Evolutionary conservation across 2,797 vertebrate species (phyloP), one percentile per base, ranked within the genome.

Genomic region (Gallinago solitaria): DNA sequence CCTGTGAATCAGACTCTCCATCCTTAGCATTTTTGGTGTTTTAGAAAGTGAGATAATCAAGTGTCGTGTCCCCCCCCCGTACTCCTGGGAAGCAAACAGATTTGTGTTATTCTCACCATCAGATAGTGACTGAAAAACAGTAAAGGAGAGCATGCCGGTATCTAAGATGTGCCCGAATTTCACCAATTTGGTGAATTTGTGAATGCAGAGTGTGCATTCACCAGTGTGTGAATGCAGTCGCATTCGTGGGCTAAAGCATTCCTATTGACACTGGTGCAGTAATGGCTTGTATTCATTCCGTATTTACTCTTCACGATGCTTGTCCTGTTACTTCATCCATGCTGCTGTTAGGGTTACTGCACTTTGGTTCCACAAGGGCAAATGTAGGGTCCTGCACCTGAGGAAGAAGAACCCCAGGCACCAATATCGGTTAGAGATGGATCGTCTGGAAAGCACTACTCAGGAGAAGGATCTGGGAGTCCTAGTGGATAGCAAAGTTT

Each of bases 221-320:
- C 37, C 37, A 39, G 37, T 39, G 16, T 15, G 16, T 51, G 61
- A 78, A 53, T 18, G 20, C 8, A 32, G 45, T 60, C 0, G 0
- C 6, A 8, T 53, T 60, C 0, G 0, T 57, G 53, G 18, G 27
- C 51, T 77, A 56, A 12, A 7, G 5, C 1, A 0, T 74, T 61
- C 32, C 28, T 73, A 4, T 41, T 50, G 83, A 53, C 35, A 18
- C 16, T 48, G 10, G 15, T 45, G 43, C 21, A 35, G 6, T 70
- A 82, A 57, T 12, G 14, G 59, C 43, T 54, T 48, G 25, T 56
- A 24, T 39, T 77, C 9, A 5, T 56, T 80, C 53, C 0, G 0
- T 47, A 7, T 68, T 86, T 84, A 30, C 25, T 56, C 56, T 30
- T 54, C 63, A 11, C 1, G 0, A 1, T 33, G 12, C 33, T 86